phyloP scores from a whole-genome alignment of 2,113 vertebrate genomes.

The Zingel zingel region DNA sequence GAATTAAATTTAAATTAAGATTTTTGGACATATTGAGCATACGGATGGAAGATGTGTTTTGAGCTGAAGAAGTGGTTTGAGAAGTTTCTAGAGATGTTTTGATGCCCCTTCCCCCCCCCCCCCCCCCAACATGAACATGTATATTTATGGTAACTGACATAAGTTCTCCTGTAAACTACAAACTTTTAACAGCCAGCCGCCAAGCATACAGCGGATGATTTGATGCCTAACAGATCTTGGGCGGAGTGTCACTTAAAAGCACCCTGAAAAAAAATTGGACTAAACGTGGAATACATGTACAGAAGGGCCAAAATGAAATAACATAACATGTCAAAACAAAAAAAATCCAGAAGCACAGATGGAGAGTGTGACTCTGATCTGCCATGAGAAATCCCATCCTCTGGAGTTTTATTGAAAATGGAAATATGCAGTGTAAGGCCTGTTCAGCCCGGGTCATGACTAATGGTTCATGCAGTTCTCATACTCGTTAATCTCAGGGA shows the following conservation, averaged over 20 bases:
- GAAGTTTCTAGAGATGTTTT: not conserved
- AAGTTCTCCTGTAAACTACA: not conserved
- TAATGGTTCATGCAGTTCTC: conserved; percentile 23
- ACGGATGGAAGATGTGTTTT: not conserved
- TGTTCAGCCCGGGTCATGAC: conserved; percentile 30
- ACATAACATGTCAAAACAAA: not conserved
- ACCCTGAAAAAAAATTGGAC: not conserved
- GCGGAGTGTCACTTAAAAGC: not conserved
- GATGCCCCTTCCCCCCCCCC: too few relatives aligned
- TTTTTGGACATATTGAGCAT: not conserved
- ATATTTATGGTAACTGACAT: not conserved
- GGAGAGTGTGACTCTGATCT: conserved; percentile 17
- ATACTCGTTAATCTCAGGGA: conserved; percentile 19
- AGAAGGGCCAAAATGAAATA: not conserved
- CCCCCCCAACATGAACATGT: not conserved
- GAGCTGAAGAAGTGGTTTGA: not conserved
- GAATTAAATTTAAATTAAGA: not conserved
- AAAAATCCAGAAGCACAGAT: too few relatives aligned
- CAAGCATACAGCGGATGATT: not conserved
- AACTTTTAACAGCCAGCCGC: not conserved
- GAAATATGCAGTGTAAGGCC: conserved; percentile 8
- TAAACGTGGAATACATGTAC: too few relatives aligned
- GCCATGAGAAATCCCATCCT: conserved; percentile 22
- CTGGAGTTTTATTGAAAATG: conserved; percentile 13
- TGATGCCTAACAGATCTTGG: not conserved